Evolutionary conservation across 2,797 vertebrate species (phyloP).

Genomic region (Phataginus tetradactyla): DNA sequence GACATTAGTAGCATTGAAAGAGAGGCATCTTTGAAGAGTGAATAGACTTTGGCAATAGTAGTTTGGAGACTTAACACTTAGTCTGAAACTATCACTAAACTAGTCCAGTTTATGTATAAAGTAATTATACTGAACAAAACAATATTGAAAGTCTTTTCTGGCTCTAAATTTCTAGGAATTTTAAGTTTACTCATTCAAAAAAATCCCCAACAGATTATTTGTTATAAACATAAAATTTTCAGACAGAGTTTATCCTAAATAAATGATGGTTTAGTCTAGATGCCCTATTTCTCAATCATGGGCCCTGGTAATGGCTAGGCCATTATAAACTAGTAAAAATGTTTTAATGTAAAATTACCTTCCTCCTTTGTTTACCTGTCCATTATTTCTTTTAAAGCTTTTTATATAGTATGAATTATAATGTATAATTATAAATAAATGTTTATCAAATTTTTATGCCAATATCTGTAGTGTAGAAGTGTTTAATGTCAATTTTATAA

Average conservation of each 20-base stretch:
- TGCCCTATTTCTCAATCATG: not conserved
- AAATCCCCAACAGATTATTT: not conserved
- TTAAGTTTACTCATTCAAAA: not conserved
- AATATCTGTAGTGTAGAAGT: not conserved
- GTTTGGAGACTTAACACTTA: not conserved
- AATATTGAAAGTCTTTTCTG: not conserved
- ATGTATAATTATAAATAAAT: slow-evolving; percentile 61
- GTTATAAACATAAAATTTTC: not conserved
- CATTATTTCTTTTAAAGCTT: slow-evolving; percentile 41
- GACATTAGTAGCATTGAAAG: not conserved
- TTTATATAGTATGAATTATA: slow-evolving; percentile 7
- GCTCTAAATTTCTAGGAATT: not conserved
- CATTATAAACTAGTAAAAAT: slow-evolving; percentile 39
- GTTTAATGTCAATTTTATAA: slow-evolving; percentile 59
- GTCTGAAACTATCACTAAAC: not conserved
- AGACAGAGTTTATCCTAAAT: not conserved
- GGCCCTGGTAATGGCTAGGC: not conserved
- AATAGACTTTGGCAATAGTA: not conserved
- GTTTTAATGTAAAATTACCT: slow-evolving; percentile 38
- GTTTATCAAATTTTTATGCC: slow-evolving; percentile 27
- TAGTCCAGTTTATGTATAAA: not conserved
- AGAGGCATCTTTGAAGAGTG: not conserved
- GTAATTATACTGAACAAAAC: not conserved
- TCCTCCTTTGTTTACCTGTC: not conserved
- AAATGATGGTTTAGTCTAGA: not conserved